Evolutionary conservation across 2,888 invertebrate species (phyloP), one percentile per base, ranked within the genome.

Genomic region (Xestia c-nigrum): DNA sequence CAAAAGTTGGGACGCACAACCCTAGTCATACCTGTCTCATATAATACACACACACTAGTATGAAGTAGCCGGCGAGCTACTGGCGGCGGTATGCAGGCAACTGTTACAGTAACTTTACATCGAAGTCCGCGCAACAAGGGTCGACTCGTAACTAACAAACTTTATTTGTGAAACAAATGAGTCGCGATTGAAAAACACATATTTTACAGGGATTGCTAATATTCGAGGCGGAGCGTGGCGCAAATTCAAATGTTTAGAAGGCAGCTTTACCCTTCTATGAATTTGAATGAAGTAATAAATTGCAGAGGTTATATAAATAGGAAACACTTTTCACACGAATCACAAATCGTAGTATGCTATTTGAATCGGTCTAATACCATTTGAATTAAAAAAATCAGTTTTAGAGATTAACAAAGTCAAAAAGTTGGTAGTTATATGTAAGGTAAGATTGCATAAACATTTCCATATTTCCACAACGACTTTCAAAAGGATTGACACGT

Each of bases 141-240:
- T 21, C 78, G n/a, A n/a, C n/a, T n/a, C n/a, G 52, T 83, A 77
- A 77, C 55, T 61, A 61, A 47, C 55, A 38, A 61, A 64, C 24
- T 76, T 72, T 83, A 68, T 77, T 59, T 64, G 38, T 43, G 64
- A 38, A 55, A 38, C 9, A 65, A 50, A 38, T 16, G 9, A 61
- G 61, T 43, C n/a, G 19, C 38, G 64, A 71, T 46, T 57, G 64
- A 16, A 24, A 38, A 24, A 63, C 38, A 50, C 19, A 31, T 40
- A 47, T 47, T 57, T 40, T 31, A 66, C n/a, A 16, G 16, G 2
- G 6, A 38, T 61, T 43, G 43, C 52, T 21, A 16, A 43, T 46
- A 64, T 43, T 43, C 64, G 7, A 43, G 64, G 16, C 43, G n/a
- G 24, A 16, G 43, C n/a, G 43, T 6, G 2, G 43, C 38, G 24